A percentile compares a stretch with the other conserved stretches of the same genome.
Evolutionary conservation across 1,140 invertebrate genomes (phyloP).

Genomic region (Acromyrmex charruanus): DNA sequence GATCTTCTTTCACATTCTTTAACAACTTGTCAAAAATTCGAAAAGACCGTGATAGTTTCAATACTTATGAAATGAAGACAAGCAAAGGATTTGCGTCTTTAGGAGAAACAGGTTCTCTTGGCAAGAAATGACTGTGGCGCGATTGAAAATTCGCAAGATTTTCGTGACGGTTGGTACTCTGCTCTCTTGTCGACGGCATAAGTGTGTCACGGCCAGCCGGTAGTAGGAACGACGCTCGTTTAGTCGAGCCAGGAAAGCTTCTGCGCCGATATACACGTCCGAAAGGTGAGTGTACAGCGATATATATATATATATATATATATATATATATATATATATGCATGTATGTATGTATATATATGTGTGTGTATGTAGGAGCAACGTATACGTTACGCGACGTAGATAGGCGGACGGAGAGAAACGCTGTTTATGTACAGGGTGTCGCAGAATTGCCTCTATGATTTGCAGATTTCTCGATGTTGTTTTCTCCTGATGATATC

Average conservation of each 20-base stretch:
- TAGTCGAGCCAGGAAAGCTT: conserved; percentile 77
- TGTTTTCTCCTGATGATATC: not conserved
- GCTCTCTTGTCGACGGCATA: conserved; percentile 74
- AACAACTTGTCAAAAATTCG: not conserved
- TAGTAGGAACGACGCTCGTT: conserved; percentile 77
- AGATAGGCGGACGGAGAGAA: not conserved
- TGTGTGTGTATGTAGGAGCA: not conserved
- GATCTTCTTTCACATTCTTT: not conserved
- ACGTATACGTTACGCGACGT: conserved; percentile 31
- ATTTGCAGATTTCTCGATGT: not conserved
- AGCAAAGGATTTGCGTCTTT: not conserved
- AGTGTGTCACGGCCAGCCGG: conserved; percentile 81
- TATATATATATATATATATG: not conserved
- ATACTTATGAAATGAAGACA: not conserved
- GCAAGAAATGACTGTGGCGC: conserved; percentile 8
- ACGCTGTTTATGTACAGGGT: conserved; percentile 42
- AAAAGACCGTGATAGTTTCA: not conserved
- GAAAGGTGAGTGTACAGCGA: conserved; percentile 75
- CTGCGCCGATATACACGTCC: conserved; percentile 73
- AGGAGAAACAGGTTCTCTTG: not conserved
- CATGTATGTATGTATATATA: not conserved
- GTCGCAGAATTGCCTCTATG: not conserved
- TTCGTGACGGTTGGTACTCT: conserved; percentile 72
- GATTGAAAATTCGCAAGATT: conserved; percentile 70
- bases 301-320: conserved; percentile 10